phyloP scores from a whole-genome alignment of 1,140 invertebrate species.

The Latrodectus geometricus region DNA sequence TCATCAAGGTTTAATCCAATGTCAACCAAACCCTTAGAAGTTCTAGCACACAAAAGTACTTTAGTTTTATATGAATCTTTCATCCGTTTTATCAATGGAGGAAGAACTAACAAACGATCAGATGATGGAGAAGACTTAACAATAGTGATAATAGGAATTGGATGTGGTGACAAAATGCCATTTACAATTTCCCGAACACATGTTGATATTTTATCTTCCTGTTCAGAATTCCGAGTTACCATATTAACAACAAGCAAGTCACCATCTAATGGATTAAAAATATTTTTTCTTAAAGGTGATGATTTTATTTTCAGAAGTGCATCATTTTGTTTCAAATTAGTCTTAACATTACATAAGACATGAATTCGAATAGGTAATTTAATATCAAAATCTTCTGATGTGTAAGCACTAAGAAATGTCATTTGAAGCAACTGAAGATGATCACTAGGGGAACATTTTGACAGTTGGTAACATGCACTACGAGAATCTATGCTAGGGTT shows the following conservation, averaged over 20 bases:
- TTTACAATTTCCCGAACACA: slow-evolving; percentile 43
- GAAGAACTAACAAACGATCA: slow-evolving; percentile 26
- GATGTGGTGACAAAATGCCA: slow-evolving; percentile 48
- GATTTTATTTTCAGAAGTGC: slow-evolving; percentile 25
- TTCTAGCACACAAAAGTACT: slow-evolving; percentile 41
- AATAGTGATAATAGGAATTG: slow-evolving; percentile 37
- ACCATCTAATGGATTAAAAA: slow-evolving; percentile 37
- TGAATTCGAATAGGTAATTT: slow-evolving; percentile 28
- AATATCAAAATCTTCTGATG: slow-evolving; percentile 29
- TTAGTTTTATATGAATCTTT: slow-evolving; percentile 47
- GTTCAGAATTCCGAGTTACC: background rate
- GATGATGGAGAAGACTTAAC: slow-evolving; percentile 27
- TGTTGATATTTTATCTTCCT: background rate
- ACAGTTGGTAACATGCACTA: background rate
- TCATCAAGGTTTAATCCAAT: slow-evolving; percentile 15
- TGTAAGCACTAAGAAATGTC: slow-evolving; percentile 27
- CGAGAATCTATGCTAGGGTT: background rate
- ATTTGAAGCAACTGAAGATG: slow-evolving; percentile 15
- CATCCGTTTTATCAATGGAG: slow-evolving; percentile 29
- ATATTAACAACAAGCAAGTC: slow-evolving; percentile 7
- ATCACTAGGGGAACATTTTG: slow-evolving; percentile 1
- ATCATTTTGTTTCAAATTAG: slow-evolving; percentile 46
- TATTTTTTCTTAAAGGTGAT: slow-evolving; percentile 26
- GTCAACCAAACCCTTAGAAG: slow-evolving; percentile 24
- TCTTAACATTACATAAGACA: slow-evolving; percentile 29